Conservation (phyloP, 2,113 vertebrate genomes). For the Grus americana region DNA sequence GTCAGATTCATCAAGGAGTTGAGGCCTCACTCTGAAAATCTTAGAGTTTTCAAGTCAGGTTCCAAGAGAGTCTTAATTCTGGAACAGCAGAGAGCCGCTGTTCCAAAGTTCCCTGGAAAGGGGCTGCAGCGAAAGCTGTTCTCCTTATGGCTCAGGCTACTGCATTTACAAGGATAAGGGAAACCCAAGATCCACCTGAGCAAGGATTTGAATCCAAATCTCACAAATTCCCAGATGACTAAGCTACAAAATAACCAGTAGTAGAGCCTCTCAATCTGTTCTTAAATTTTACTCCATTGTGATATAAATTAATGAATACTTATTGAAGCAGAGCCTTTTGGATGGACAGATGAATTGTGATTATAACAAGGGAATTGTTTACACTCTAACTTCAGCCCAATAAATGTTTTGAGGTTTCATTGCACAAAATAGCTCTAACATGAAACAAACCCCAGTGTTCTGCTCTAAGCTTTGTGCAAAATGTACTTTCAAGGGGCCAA, state of each 20-base stretch:
- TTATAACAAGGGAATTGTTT: neutral
- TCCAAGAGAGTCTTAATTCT: neutral
- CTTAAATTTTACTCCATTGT: neutral
- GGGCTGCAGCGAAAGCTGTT: fast-evolving
- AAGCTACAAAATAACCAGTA: neutral
- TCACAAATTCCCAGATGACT: neutral
- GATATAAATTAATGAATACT: neutral
- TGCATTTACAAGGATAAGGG: neutral
- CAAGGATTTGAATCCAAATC: neutral
- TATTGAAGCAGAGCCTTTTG: neutral
- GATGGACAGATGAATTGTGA: neutral
- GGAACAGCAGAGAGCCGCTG: neutral
- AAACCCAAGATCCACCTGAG: neutral
- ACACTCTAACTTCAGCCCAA: neutral
- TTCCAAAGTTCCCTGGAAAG: neutral
- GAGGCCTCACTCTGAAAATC: neutral
- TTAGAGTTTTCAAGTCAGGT: neutral
- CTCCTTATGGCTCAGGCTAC: fast-evolving
- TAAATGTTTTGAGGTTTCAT: neutral
- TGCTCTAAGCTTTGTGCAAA: neutral
- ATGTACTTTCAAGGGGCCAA: neutral
- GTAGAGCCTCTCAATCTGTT: neutral
- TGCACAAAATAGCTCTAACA: neutral
- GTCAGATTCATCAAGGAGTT: neutral
- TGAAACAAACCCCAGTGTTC: neutral